Percentiles rank a stretch among this genome's conserved stretches.
Conservation (phyloP, 2,797 vertebrate species). For the Lemur catta region DNA sequence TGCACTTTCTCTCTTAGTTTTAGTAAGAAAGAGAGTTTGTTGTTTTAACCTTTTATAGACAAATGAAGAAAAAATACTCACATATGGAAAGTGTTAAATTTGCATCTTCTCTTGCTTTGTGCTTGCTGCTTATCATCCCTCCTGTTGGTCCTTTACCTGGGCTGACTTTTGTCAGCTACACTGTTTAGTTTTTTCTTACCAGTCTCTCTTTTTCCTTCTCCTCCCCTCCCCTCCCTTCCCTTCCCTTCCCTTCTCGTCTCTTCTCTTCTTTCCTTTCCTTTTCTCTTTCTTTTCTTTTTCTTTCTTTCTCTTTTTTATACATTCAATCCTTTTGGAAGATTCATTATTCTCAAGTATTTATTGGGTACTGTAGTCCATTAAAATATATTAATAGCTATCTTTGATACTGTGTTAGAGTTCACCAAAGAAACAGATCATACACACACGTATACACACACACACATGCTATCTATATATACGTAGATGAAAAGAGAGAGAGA, state of each 20-base stretch:
- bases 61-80: not conserved
- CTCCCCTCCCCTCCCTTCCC: too few species aligned
- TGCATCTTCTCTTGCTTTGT: not conserved
- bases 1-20: not conserved
- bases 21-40: not conserved
- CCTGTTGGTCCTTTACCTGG: not conserved
- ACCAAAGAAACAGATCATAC: not conserved
- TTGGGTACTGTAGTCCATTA: not conserved
- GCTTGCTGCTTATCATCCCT: not conserved
- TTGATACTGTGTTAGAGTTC: not conserved
- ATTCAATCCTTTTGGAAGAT: not conserved
- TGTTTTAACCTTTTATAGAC: not conserved
- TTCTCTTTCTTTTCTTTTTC: not conserved
- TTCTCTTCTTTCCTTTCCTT: rapidly evolving
- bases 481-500: not conserved
- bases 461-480: not conserved
- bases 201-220: not conserved
- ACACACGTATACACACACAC: not conserved
- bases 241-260: not conserved
- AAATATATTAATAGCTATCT: not conserved
- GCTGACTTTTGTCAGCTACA: not conserved
- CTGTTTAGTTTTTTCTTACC: not conserved
- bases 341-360: not conserved
- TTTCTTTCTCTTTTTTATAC: not conserved
- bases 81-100: not conserved